A percentile compares a stretch with the other conserved stretches of the same genome.
Evolutionary conservation across 2,888 invertebrate genomes (phyloP).

Genomic region (Mycalesis mineus): DNA sequence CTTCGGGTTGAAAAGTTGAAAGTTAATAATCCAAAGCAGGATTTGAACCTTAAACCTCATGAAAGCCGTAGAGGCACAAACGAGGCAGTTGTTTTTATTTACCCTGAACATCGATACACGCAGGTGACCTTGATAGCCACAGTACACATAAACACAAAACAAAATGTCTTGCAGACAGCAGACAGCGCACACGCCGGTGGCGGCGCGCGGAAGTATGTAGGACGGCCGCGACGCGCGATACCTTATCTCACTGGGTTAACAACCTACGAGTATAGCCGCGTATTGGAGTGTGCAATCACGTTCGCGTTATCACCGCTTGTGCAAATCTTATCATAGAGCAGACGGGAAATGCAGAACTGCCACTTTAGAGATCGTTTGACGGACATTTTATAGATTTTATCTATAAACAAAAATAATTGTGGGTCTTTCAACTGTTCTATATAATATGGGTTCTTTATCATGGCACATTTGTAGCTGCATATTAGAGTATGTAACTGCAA

Average conservation of each 20-base stretch:
- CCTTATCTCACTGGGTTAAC: slow-evolving; percentile 72
- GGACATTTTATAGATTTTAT: no score
- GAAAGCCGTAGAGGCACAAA: no score
- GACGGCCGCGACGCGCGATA: slow-evolving; percentile 60
- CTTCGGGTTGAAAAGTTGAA: no score
- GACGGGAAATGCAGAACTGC: slow-evolving; percentile 10
- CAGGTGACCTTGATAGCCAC: background rate
- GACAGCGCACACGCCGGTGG: no score
- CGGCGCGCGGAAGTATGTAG: slow-evolving; percentile 70
- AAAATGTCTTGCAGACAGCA: background rate
- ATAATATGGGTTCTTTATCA: no score
- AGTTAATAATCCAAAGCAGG: no score
- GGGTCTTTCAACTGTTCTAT: no score
- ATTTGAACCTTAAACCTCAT: no score
- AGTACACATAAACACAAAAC: background rate
- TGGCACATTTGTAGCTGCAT: no score
- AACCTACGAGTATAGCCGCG: slow-evolving; percentile 67
- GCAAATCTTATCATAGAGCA: slow-evolving; percentile 41
- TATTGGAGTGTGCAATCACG: slow-evolving; percentile 65
- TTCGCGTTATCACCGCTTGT: slow-evolving; percentile 46
- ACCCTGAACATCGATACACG: background rate
- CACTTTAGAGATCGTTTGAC: background rate
- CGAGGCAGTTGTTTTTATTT: no score
- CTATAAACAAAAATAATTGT: no score
- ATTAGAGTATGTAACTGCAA: no score